These are phyloP conservation scores for Ciconia stormi DNA, from an alignment of 2,113 vertebrate genomes.

Conservation along the genomic window DNA sequence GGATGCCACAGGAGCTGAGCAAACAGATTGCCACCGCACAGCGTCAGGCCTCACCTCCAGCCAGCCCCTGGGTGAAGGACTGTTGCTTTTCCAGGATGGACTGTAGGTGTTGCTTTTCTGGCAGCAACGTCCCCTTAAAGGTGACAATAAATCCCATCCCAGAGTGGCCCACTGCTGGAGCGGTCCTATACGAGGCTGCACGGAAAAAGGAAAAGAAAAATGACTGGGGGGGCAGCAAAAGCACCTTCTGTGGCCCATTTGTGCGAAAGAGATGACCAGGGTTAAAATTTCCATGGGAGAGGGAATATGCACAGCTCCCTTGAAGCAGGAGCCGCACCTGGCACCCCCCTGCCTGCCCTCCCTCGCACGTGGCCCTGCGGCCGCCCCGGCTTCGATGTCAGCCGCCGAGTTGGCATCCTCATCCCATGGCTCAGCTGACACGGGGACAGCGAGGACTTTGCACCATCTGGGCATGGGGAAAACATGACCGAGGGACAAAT, in stretches of 20 bases:
- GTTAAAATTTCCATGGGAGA: background rate
- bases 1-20: background rate
- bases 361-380: fast-evolving
- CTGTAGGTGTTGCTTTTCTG: background rate
- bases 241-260: background rate
- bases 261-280: background rate
- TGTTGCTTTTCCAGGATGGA: background rate
- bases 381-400: background rate
- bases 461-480: background rate
- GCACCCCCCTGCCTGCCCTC: background rate
- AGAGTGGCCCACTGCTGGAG: background rate
- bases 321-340: background rate
- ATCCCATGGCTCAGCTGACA: conserved; percentile 19
- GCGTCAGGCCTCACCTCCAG: background rate
- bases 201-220: background rate
- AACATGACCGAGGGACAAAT: conserved; percentile 5
- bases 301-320: background rate
- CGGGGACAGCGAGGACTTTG: background rate
- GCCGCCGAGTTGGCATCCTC: background rate
- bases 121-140: background rate
- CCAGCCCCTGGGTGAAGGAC: background rate
- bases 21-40: background rate
- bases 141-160: background rate
- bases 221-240: background rate
- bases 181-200: background rate